Evolutionary conservation across 2,888 invertebrate genomes (phyloP).

Genomic region (Parasteatoda lunata): DNA sequence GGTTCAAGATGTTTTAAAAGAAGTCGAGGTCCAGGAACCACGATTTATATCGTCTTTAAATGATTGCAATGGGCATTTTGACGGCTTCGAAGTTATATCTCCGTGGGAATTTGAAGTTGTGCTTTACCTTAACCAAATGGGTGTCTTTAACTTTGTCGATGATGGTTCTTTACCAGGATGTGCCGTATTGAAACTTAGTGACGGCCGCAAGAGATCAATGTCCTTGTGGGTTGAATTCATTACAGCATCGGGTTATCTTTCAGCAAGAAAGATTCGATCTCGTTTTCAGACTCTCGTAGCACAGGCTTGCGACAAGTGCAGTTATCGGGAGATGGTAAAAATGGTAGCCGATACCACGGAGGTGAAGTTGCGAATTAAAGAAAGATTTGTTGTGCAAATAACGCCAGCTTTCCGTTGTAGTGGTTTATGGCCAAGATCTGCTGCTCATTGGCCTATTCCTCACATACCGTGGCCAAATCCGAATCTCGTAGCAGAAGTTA

Average conservation of each 20-base stretch:
- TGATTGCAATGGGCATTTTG: constrained; percentile 91
- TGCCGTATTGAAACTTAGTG: constrained; percentile 92
- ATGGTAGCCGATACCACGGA: constrained; percentile 95
- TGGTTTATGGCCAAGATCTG: constrained; percentile 94
- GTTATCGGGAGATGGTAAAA: constrained; percentile 92
- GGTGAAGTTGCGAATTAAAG: constrained; percentile 90
- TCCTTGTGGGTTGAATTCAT: constrained; percentile 98
- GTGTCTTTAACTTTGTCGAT: constrained; percentile 96
- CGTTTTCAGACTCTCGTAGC: constrained; percentile 89
- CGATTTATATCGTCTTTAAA: constrained; percentile 89
- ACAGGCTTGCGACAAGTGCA: constrained; percentile 91
- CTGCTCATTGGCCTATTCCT: constrained; percentile 93
- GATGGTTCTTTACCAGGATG: constrained; percentile 94
- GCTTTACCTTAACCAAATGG: constrained; percentile 97
- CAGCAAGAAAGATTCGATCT: constrained; percentile 93
- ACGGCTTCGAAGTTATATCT: constrained; percentile 90
- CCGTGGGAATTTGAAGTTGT: constrained; percentile 96
- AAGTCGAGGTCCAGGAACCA: constrained; percentile 95
- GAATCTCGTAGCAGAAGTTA: constrained; percentile 91
- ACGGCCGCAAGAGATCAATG: constrained; percentile 96
- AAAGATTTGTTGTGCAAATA: constrained; percentile 92
- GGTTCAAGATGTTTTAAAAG: constrained; percentile 94
- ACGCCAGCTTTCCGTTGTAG: constrained; percentile 81
- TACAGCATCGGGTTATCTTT: constrained; percentile 94
- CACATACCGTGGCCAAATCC: constrained; percentile 95